These are phyloP conservation scores for Subacronicta megacephala DNA, from an alignment of 2,888 invertebrate species.

Conservation along the genomic window DNA sequence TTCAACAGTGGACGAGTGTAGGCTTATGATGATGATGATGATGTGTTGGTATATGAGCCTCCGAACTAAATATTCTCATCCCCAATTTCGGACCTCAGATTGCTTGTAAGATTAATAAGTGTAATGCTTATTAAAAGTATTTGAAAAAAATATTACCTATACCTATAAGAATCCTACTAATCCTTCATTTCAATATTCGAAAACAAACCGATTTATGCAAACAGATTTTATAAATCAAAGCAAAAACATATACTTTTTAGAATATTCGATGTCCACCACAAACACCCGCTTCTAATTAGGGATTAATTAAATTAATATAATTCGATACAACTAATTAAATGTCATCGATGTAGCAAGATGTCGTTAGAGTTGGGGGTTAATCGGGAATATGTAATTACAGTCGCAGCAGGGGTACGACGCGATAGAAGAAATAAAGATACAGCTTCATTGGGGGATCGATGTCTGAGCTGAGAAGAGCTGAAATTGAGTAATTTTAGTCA, in stretches of 20 bases:
- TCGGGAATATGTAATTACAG: conserved; percentile 28
- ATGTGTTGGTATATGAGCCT: too few relatives aligned
- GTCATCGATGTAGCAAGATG: conserved; percentile 18
- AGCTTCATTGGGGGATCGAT: conserved; percentile 29
- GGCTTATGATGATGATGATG: too few relatives aligned
- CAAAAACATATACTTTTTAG: conserved; percentile 2
- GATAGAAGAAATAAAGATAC: conserved; percentile 20
- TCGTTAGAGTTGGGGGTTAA: conserved; percentile 31
- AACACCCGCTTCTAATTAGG: neutral
- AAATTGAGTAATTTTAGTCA: conserved; percentile 9
- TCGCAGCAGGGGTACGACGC: conserved; percentile 12
- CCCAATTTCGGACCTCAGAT: too few relatives aligned
- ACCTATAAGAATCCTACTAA: neutral
- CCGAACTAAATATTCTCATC: too few relatives aligned
- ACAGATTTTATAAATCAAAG: conserved; percentile 1
- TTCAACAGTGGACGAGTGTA: too few relatives aligned
- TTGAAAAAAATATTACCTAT: neutral
- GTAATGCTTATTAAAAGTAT: too few relatives aligned
- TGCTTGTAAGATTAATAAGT: too few relatives aligned
- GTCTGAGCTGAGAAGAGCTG: conserved; percentile 8
- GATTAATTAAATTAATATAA: conserved; percentile 16
- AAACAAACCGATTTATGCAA: neutral
- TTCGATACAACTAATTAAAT: conserved; percentile 16
- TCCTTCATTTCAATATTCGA: neutral
- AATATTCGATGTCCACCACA: conserved; percentile 6